Base-by-base conservation (phyloP, 2,113 vertebrate species). In the Aythya baeri region DNA sequence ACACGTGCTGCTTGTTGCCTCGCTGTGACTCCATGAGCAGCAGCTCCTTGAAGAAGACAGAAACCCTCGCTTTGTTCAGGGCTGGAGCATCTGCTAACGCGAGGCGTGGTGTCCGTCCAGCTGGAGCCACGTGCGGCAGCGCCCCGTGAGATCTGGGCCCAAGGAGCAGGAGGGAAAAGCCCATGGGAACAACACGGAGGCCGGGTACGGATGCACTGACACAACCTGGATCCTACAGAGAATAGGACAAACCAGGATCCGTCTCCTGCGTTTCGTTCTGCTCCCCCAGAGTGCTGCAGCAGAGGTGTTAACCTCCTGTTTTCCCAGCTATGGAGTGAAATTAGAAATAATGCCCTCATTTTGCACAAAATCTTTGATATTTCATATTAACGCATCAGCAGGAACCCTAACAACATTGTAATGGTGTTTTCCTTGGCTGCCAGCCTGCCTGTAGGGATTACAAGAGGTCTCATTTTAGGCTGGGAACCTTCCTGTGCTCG, bases 391-490 rank as follows among this genome's bases (percentile, higher is more conserved):
- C 22, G 34, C 49, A 61, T 4, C 15, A 43, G 70, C 74, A 68
- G 70, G 22, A 59, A 23, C 11, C 11, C 2, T 82, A 55, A 6
- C 52, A 4, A 18, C 74, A 29, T 1, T 23, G 65, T 49, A 38
- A 32, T 0, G 4, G 43, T 29, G 61, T 0, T 52, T 46, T 57
- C 61, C 16, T 12, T 14, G 34, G 55, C 44, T 4, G 9, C 49
- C 10, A 22, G 5, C 21, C 9, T 36, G 31, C 70, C 36, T 1
- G 0, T 4, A 26, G 41, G 3, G 46, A 17, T 63, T 76, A 36
- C 38, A 85, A 80, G 22, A 70, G 32, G 22, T 36, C 49, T 13
- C n/a, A 41, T 73, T 74, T 63, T 13, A 34, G n/a, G 43, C 17
- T 50, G 70, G 38, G 44, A 17, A 38, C 21, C 9, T 67, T 34